Evolutionary conservation across 2,797 vertebrate genomes (phyloP).

Genomic region (Catharus ustulatus): DNA sequence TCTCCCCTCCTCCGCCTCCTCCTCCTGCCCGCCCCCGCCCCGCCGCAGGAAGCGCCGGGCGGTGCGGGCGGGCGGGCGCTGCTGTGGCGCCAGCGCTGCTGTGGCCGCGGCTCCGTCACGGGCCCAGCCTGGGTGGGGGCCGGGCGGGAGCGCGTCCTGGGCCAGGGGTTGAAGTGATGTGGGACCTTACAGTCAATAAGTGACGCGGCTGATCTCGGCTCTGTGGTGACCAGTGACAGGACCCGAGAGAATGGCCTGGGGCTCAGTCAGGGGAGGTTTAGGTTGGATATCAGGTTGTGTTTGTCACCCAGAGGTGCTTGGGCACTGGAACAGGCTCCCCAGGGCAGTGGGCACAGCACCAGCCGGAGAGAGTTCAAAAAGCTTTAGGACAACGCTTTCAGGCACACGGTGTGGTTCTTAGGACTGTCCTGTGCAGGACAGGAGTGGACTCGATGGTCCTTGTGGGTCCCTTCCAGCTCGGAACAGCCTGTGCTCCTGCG

Average conservation of each 20-base stretch:
- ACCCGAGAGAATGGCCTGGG: not conserved
- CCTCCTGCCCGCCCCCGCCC: not conserved
- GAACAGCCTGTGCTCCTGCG: fast-evolving
- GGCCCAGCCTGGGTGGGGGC: not conserved
- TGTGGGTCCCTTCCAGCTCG: fast-evolving
- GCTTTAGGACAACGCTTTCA: not conserved
- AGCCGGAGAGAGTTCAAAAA: no score
- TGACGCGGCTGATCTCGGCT: no score
- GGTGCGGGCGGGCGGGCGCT: not conserved
- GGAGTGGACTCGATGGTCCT: not conserved
- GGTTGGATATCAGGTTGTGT: not conserved
- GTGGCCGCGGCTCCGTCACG: no score
- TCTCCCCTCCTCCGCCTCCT: not conserved
- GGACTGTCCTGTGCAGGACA: not conserved
- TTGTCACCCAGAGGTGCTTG: not conserved
- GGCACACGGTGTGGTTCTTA: not conserved
- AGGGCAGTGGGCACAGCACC: not conserved
- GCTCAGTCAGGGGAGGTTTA: no score
- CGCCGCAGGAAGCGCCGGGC: not conserved
- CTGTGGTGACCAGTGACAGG: not conserved
- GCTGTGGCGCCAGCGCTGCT: not conserved
- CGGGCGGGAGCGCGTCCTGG: no score
- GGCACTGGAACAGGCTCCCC: not conserved
- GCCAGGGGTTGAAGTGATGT: not conserved
- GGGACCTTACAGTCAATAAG: no score